phyloP scores from a whole-genome alignment of 2,113 vertebrate genomes.

The Egretta garzetta region DNA sequence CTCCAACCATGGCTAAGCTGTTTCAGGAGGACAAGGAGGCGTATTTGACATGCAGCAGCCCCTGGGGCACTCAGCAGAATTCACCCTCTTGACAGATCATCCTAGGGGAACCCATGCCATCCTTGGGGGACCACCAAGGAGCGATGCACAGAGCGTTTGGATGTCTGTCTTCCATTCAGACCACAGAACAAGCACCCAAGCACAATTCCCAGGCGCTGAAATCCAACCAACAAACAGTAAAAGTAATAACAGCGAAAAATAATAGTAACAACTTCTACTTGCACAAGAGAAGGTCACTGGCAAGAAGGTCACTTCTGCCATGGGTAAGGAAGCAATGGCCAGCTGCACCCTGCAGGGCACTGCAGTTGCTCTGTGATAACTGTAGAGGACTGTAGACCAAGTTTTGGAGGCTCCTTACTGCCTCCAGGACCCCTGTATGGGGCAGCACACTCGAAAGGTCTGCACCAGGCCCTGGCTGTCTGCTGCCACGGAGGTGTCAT shows the following conservation, averaged over 20 bases:
- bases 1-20: neutral
- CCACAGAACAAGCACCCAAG: neutral
- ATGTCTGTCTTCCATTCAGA: neutral
- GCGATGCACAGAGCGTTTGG: neutral
- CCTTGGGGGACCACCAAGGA: neutral
- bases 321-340: neutral
- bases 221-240: neutral
- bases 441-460: neutral
- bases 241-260: neutral
- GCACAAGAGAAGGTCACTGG: neutral
- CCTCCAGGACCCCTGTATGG: neutral
- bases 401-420: neutral
- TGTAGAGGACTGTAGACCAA: neutral
- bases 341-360: neutral
- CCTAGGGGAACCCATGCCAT: neutral
- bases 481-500: neutral
- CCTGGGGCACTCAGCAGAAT: neutral
- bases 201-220: neutral
- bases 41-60: neutral
- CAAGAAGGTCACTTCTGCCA: neutral
- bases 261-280: neutral
- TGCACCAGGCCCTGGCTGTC: neutral
- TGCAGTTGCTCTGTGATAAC: neutral
- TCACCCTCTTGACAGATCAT: neutral
- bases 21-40: neutral